A percentile compares a stretch with the other conserved stretches of the same genome.
These are phyloP conservation scores for Salmo trutta DNA, from an alignment of 2,797 vertebrate genomes.

Conservation along the genomic window DNA sequence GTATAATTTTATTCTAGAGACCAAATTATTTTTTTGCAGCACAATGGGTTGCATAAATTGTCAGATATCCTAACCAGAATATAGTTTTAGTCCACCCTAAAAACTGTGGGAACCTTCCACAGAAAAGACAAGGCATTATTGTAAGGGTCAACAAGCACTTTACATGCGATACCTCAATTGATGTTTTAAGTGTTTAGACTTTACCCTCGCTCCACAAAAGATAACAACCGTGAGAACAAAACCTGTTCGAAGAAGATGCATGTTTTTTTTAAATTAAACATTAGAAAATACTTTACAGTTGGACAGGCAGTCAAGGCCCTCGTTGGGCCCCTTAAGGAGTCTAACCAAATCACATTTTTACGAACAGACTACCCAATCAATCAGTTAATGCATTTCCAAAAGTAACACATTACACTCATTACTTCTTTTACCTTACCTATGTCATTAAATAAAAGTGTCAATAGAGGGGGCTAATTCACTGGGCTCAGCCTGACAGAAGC, in stretches of 20 bases:
- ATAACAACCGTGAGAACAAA: neutral
- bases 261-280: neutral
- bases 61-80: neutral
- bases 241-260: neutral
- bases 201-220: neutral
- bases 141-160: neutral
- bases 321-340: neutral
- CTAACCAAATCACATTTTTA: neutral
- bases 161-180: neutral
- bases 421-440: neutral
- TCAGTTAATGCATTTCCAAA: neutral
- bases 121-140: neutral
- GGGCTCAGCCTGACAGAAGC: neutral
- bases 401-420: neutral
- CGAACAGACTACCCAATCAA: neutral
- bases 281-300: neutral
- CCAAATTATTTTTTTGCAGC: neutral
- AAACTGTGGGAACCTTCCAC: neutral
- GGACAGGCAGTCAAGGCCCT: neutral
- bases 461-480: neutral
- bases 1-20: neutral
- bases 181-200: neutral
- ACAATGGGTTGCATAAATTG: neutral
- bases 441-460: neutral
- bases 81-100: neutral